Conservation (phyloP, 2,797 vertebrate species). For the Acanthurus leucopareius region DNA sequence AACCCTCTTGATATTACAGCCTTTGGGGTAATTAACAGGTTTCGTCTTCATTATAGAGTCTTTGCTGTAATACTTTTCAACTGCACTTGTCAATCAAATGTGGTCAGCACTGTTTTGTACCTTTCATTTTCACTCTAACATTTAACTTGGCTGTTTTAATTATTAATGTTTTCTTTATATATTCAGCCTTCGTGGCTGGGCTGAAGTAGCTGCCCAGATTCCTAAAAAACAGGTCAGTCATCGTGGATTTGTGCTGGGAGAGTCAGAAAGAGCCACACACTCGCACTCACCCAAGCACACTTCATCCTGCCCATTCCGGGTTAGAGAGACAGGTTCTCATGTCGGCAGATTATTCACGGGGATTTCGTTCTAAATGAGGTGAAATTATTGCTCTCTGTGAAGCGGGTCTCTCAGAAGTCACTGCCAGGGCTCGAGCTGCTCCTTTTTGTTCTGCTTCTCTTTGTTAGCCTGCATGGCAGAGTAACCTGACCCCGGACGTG, state of each 20-base stretch:
- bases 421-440: conserved; percentile 56
- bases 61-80: background rate
- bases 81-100: background rate
- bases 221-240: conserved; percentile 13
- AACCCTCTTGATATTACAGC: conserved; percentile 7
- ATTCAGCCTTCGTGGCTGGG: background rate
- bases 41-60: background rate
- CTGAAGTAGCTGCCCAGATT: conserved; percentile 3
- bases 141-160: background rate
- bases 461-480: conserved; percentile 58
- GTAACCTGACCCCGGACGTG: conserved; percentile 62
- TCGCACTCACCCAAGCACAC: conserved; percentile 35
- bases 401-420: conserved; percentile 62
- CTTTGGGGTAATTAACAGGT: background rate
- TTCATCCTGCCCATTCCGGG: conserved; percentile 43
- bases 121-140: background rate
- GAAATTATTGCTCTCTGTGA: conserved; percentile 71
- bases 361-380: conserved; percentile 77
- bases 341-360: conserved; percentile 78
- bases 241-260: background rate
- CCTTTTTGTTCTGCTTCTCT: conserved; percentile 63
- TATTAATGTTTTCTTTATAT: background rate
- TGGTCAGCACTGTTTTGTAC: background rate
- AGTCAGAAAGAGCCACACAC: conserved; percentile 36
- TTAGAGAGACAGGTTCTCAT: conserved; percentile 61